Base-by-base conservation (phyloP, 2,888 invertebrate species). In the Drosophila paramelanica region DNA sequence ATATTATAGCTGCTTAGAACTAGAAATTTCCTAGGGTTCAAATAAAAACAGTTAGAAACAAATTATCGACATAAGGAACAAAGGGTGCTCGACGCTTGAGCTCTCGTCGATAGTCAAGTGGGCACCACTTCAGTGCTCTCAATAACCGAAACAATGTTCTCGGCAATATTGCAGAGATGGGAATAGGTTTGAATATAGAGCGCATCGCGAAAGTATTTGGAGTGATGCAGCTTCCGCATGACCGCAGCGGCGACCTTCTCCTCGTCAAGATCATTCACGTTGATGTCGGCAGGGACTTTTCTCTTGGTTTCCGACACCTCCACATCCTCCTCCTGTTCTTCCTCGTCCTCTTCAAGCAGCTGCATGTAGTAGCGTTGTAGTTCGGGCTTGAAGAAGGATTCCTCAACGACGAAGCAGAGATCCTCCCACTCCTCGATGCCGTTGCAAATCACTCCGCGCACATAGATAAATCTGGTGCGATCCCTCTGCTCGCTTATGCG, bases 111-210 rank as follows among this genome's bases (percentile, higher is more conserved):
- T 10, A 2, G 13, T 67, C 31, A 79, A 23, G 59, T 65, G 0
- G 73, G 64, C 31, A 81, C 75, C n/a, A 81, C 51, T 11, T 78
- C 81, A 0, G 87, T 87, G 67, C 90, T 87, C 50, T 91, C 91
- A 46, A 91, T 90, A 7, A 91, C 73, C 1, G 91, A 91, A 3
- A 88, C 91, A 69, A 91, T 82, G 42, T 90, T 75, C 53, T 91
- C 90, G 2, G 77, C 64, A 53, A 90, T 75, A 46, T 86, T 79
- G 47, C 91, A 90, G 42, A 91, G 45, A 43, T 88, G 81, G 3
- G 90, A 81, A 31, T 91, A 91, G 5, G 91, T 91, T 38, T 91
- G 91, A 14, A 90, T 73, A 38, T 90, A 91, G 17, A 91, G 73
- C 0, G 86, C 50, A 52, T 91, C 90, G 0, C 80, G 79, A 60